Evolutionary conservation across 2,113 vertebrate species (phyloP).

Genomic region (Nanorana parkeri): DNA sequence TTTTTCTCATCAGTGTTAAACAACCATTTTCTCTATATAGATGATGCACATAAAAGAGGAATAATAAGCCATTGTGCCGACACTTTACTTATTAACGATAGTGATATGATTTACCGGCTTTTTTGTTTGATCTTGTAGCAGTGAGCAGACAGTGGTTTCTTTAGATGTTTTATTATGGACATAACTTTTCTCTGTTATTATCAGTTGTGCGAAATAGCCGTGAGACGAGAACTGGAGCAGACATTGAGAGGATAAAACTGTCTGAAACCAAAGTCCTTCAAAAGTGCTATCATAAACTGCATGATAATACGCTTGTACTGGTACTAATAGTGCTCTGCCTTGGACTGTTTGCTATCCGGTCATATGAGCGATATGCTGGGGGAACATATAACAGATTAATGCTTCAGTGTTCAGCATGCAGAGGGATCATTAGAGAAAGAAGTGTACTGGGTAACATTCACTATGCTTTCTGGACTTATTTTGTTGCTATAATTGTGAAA

Average conservation of each 20-base stretch:
- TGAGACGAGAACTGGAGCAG: slow-evolving; percentile 10
- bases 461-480: too few relatives aligned
- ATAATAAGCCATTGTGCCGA: slow-evolving; percentile 1
- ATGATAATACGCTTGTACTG: slow-evolving; percentile 28
- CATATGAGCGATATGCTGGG: background rate
- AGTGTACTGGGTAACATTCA: too few relatives aligned
- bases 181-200: slow-evolving; percentile 40
- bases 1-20: background rate
- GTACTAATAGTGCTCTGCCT: background rate
- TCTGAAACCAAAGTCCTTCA: slow-evolving; percentile 51
- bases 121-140: background rate
- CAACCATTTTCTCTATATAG: slow-evolving; percentile 1
- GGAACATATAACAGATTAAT: background rate
- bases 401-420: background rate
- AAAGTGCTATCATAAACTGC: slow-evolving; percentile 18
- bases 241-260: slow-evolving; percentile 41
- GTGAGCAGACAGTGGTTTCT: slow-evolving; percentile 9
- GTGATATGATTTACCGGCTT: slow-evolving; percentile 13
- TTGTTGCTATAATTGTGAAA: too few relatives aligned
- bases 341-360: background rate
- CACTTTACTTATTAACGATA: background rate
- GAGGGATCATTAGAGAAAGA: too few relatives aligned
- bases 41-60: background rate
- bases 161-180: slow-evolving; percentile 38
- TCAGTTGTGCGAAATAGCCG: slow-evolving; percentile 30